phyloP scores from a whole-genome alignment of 2,888 invertebrate genomes.

The Oxyteleia sp. region DNA sequence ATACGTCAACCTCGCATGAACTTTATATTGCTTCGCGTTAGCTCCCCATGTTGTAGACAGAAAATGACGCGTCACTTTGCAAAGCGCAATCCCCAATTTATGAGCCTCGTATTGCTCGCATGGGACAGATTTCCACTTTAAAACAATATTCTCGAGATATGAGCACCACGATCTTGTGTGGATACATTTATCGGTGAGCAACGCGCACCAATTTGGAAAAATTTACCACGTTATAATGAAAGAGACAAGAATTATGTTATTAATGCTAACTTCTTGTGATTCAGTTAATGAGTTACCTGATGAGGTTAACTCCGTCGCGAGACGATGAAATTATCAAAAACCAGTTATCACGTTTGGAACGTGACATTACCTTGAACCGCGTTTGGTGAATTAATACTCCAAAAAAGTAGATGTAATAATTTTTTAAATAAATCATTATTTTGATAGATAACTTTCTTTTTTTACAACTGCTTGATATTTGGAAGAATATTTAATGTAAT shows the following conservation, averaged over 20 bases:
- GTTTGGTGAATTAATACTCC: too few species aligned
- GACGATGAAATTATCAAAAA: too few species aligned
- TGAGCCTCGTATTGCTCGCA: constrained; percentile 79
- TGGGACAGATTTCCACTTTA: constrained; percentile 86
- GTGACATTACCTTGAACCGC: too few species aligned
- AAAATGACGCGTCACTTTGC: constrained; percentile 74
- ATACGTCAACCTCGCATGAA: constrained; percentile 49
- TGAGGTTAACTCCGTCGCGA: too few species aligned
- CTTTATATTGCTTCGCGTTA: constrained; percentile 58
- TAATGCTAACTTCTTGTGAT: constrained; percentile 7
- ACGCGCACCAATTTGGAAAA: background rate
- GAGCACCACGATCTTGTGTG: background rate
- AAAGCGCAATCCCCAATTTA: constrained; percentile 81
- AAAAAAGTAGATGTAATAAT: too few species aligned
- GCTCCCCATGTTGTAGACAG: constrained; percentile 45
- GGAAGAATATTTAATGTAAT: too few species aligned
- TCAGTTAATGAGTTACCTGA: constrained; percentile 9
- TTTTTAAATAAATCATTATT: too few species aligned
- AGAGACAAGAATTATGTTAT: constrained; percentile 5
- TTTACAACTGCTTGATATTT: too few species aligned
- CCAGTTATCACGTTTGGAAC: too few species aligned
- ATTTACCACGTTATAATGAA: background rate
- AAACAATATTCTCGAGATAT: constrained; percentile 83
- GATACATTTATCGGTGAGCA: background rate
- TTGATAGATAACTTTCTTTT: too few species aligned